These are phyloP conservation scores for Periophthalmodon schlosseri DNA, from an alignment of 2,113 vertebrate genomes.

Conservation along the genomic window DNA sequence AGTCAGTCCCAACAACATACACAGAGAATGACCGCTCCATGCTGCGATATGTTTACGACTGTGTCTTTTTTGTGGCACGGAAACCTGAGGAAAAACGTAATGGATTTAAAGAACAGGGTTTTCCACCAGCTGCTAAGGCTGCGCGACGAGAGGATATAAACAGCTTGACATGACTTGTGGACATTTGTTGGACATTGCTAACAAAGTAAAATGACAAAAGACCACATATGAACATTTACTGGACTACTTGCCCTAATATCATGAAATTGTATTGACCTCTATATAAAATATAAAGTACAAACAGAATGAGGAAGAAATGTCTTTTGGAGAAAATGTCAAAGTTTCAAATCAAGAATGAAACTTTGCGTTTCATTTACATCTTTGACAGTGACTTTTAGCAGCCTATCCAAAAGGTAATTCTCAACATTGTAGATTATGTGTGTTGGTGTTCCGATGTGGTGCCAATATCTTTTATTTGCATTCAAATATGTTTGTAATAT, in stretches of 20 bases:
- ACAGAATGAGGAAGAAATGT: neutral
- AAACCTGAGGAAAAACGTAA: constrained; percentile 81
- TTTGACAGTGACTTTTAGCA: constrained; percentile 19
- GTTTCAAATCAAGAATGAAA: neutral
- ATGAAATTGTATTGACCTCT: neutral
- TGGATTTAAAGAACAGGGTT: constrained; percentile 41
- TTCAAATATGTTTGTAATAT: neutral
- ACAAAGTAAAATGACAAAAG: constrained; percentile 7
- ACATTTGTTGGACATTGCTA: neutral
- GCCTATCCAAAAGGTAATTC: neutral
- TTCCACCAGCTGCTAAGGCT: constrained; percentile 59
- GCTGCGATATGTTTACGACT: constrained; percentile 97
- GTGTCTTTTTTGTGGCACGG: constrained; percentile 93
- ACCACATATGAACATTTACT: constrained; percentile 3
- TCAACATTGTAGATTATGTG: constrained; percentile 15
- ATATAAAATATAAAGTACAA: neutral
- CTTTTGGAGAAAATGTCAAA: neutral
- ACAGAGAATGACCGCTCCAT: constrained; percentile 97
- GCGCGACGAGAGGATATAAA: constrained; percentile 39
- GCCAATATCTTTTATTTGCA: constrained; percentile 38
- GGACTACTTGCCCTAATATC: neutral
- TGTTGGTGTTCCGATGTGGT: constrained; percentile 19
- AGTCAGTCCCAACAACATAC: constrained; percentile 92
- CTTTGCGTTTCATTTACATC: constrained; percentile 19
- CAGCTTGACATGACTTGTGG: constrained; percentile 61